Evolutionary conservation across 2,797 vertebrate genomes (phyloP), one percentile per base, ranked within the genome.

Genomic region (Tinamus major): DNA sequence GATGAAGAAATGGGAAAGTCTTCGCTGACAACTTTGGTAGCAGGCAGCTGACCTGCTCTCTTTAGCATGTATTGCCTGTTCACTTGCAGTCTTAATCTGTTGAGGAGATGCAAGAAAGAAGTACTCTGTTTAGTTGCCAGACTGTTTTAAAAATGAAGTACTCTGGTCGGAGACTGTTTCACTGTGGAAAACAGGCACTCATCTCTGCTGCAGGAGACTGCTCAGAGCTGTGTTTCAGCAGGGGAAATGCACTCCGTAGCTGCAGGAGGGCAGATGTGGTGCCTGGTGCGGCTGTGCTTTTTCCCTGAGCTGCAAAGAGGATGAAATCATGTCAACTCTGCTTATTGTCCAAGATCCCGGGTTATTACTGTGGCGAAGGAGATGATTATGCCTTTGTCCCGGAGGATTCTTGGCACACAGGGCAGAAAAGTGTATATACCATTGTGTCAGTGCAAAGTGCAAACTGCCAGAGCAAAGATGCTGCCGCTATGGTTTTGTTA

Each of bases 261-360:
- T 85, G 59, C 79, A 65, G 62, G 13, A 75, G 51, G 41, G 59
- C 69, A 84, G 70, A 86, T 75, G 67, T 87, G 69, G n/a, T 87
- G 85, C 58, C 49, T 86, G 64, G n/a, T 87, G 49, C 46, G 85
- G 70, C 58, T 70, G 26, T 49, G 33, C 48, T 84, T 88, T 27
- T 79, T 64, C 33, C 63, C 39, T 86, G 27, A 93, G 83, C 71
- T 93, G 53, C 87, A 91, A 80, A 94, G 68, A 85, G 49, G 31
- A 44, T 90, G 84, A 88, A 94, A 74, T 90, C 35, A 8, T 90
- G 89, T 90, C 91, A 86, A 85, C 84, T 95, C 29, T 33, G 82
- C 48, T 94, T 78, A 79, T 86, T 96, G 89, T 93, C 71, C 95
- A 87, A 91, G 87, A 55, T 90, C 53, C 61, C 77, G 83, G 89